phyloP scores from a whole-genome alignment of 2,113 vertebrate genomes.

The Charadrius vociferus region DNA sequence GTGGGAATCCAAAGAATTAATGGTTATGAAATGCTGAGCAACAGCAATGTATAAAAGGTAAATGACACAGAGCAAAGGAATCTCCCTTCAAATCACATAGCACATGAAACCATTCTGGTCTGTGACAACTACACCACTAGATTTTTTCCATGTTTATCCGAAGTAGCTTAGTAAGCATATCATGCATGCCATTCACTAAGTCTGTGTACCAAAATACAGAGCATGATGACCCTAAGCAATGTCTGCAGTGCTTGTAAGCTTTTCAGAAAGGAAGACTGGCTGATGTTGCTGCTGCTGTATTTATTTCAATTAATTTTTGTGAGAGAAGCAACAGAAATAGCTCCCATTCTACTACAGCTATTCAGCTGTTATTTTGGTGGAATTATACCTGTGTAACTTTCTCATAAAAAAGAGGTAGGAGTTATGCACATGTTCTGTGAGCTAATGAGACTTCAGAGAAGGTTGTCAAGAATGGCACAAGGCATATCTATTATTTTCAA shows the following conservation, averaged over 20 bases:
- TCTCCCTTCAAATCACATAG: slow-evolving; percentile 71
- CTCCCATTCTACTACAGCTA: neutral
- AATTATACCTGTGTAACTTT: slow-evolving; percentile 16
- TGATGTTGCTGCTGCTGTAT: neutral
- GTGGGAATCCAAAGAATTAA: slow-evolving; percentile 50
- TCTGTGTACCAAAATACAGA: slow-evolving; percentile 58
- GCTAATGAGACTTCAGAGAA: slow-evolving; percentile 38
- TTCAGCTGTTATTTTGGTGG: neutral
- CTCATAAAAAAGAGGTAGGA: neutral
- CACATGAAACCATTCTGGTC: slow-evolving; percentile 67
- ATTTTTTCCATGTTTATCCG: slow-evolving; percentile 77
- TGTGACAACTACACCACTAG: slow-evolving; percentile 58
- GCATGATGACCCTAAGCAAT: slow-evolving; percentile 9
- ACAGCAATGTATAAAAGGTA: slow-evolving; percentile 66
- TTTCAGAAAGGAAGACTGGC: neutral
- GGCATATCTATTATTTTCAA: neutral
- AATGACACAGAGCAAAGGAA: slow-evolving; percentile 76
- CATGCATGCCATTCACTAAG: slow-evolving; percentile 51
- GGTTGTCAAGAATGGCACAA: neutral
- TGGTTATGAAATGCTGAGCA: slow-evolving; percentile 59
- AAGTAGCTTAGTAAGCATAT: slow-evolving; percentile 65
- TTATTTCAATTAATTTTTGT: neutral
- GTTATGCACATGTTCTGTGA: neutral
- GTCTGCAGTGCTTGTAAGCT: neutral
- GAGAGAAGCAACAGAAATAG: slow-evolving; percentile 13